phyloP scores from a whole-genome alignment of 2,797 vertebrate genomes.

The Okamejei kenojei region DNA sequence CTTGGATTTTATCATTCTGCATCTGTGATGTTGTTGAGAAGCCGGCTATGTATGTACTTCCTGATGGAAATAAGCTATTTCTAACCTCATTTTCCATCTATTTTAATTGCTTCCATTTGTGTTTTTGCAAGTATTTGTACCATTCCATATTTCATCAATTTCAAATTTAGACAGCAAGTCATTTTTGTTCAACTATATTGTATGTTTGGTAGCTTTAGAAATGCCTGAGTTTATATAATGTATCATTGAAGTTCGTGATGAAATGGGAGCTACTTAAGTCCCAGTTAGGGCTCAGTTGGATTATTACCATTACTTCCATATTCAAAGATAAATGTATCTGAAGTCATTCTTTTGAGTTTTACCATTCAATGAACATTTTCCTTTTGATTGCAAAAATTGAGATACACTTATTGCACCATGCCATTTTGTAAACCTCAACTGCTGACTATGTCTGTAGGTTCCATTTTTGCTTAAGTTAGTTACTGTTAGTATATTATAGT shows the following conservation, averaged over 20 bases:
- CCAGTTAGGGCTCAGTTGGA: not conserved
- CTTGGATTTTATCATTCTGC: not conserved
- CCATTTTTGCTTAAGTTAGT: too few species aligned
- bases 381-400: not conserved
- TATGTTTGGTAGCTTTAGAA: not conserved
- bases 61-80: not conserved
- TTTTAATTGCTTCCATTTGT: not conserved
- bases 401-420: not conserved
- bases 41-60: not conserved
- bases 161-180: not conserved
- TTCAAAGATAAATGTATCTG: too few species aligned
- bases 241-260: not conserved
- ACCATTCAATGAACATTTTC: too few species aligned
- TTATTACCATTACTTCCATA: too few species aligned
- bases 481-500: too few species aligned
- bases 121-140: not conserved
- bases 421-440: too few species aligned
- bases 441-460: too few species aligned
- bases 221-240: too few species aligned
- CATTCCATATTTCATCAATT: not conserved
- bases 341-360: too few species aligned
- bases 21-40: not conserved
- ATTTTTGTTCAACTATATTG: not conserved
- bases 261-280: not conserved
- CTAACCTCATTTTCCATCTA: not conserved